Evolutionary conservation across 2,113 vertebrate species (phyloP), one percentile per base, ranked within the genome.

Genomic region (Hiodon alosoides): DNA sequence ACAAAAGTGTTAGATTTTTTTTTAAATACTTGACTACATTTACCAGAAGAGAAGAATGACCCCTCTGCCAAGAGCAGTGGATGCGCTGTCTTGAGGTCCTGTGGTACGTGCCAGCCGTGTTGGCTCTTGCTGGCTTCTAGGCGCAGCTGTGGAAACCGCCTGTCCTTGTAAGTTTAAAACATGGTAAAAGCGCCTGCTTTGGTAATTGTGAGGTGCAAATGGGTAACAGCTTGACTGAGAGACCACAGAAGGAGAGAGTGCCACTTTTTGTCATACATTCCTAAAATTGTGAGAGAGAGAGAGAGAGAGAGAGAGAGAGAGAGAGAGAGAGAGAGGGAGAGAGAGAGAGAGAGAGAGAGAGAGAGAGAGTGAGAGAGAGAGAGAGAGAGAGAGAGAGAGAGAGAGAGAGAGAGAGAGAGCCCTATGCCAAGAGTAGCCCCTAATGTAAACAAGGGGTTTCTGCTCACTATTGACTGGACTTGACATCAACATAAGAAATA

Each of bases 1-100:
- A 95, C 93, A 94, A 96, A 96, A 97, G 96, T 98, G 95, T 93
- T 94, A 31, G 31, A 31, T 31, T 31, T 31, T 31, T 31, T 98
- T 95, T 98, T 97, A 97, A 95, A 96, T 97, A 97, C 95, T 95
- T 90, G 94, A 94, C 94, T 98, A 97, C 95, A 93, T 96, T 96
- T 94, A 94, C 94, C 93, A 95, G 93, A 94, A 96, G 94, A 95
- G 96, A 96, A 95, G 92, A 92, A 94, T 92, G 95, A 96, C 96
- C 96, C 94, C 92, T 91, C 95, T 95, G 95, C 94, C 94, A 95
- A 86, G 87, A 90, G 93, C 90, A 93, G 94, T 96, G 96, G 97
- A 98, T 96, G 96, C 96, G 94, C 94, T 95, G 96, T 95, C 95
- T 94, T 96, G 94, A 96, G 93, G 94, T 86, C 93, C 93, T 93